Evolutionary conservation across 1,140 invertebrate genomes (phyloP).

Genomic region (Sipha flava): DNA sequence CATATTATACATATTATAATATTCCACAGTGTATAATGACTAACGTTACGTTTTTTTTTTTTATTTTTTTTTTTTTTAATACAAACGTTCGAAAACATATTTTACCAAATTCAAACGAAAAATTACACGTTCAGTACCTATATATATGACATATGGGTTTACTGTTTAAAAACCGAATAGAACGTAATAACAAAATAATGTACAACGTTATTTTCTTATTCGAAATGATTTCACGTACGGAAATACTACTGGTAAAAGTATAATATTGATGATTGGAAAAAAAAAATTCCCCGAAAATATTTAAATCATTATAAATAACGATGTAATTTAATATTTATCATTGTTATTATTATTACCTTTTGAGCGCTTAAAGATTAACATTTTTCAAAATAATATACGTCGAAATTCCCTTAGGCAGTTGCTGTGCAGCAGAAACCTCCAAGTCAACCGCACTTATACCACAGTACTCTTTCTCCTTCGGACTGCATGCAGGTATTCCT

Average conservation of each 20-base stretch:
- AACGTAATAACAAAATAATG: no score
- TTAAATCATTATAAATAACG: background rate
- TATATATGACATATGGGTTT: background rate
- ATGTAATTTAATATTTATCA: constrained; percentile 1
- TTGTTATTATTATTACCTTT: background rate
- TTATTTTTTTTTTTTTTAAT: no score
- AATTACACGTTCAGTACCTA: no score
- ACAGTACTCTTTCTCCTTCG: no score
- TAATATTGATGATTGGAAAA: background rate
- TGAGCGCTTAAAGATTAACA: background rate
- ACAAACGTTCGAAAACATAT: no score
- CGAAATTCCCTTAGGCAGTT: constrained; percentile 4
- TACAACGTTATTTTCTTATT: no score
- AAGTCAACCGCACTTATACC: background rate
- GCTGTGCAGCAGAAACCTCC: background rate
- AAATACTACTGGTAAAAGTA: background rate
- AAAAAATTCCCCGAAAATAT: background rate
- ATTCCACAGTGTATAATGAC: no score
- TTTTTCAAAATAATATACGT: constrained; percentile 9
- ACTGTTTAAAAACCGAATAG: background rate
- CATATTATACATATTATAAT: no score
- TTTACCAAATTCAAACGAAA: no score
- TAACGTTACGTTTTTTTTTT: no score
- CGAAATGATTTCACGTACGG: background rate
- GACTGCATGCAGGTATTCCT: background rate